Evolutionary conservation across 2,888 invertebrate genomes (phyloP), one percentile per base, ranked within the genome.

Genomic region (Metalampra italica): DNA sequence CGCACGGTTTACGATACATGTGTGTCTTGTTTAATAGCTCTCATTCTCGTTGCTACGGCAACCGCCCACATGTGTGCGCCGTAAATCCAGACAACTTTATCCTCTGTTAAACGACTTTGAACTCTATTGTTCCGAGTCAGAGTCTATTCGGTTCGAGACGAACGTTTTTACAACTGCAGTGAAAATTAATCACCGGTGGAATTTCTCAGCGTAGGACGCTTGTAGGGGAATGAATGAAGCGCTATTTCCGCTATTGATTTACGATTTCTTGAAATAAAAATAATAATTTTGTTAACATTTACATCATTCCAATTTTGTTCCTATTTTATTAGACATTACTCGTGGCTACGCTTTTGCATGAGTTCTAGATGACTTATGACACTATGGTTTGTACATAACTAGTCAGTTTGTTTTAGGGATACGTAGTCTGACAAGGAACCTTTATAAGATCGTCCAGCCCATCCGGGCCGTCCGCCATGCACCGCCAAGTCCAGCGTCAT

Each of bases 11-110:
- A 40, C 22, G 40, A 14, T 14, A 40, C 40, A 40, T 40, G 71
- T 64, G 67, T 70, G 67, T 66, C 59, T 52, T 53, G 62, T 62
- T 78, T 79, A 71, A 68, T 75, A 63, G 61, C 72, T 59, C 68
- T 36, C 66, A 70, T 72, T 67, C 59, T 59, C 54, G 75, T 79
- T 68, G 57, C 66, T 59, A 75, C 75, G 59, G 63, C 50, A 57
- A 77, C 76, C 49, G 43, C 52, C 55, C 53, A 58, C 55, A 36
- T 53, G 54, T 53, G 52, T 43, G 51, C 53, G 40, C 38, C 45
- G 34, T 13, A 46, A 36, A 36, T 36, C 36, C n/a, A 11, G 36
- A 7, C 36, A 36, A 39, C 51, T 52, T 51, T 45, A 47, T 37
- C 47, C 47, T 48, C 51, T 44, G 44, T 38, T 45, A 46, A 42